Evolutionary conservation across 2,888 invertebrate species (phyloP).

Genomic region (Campoplex capitator): DNA sequence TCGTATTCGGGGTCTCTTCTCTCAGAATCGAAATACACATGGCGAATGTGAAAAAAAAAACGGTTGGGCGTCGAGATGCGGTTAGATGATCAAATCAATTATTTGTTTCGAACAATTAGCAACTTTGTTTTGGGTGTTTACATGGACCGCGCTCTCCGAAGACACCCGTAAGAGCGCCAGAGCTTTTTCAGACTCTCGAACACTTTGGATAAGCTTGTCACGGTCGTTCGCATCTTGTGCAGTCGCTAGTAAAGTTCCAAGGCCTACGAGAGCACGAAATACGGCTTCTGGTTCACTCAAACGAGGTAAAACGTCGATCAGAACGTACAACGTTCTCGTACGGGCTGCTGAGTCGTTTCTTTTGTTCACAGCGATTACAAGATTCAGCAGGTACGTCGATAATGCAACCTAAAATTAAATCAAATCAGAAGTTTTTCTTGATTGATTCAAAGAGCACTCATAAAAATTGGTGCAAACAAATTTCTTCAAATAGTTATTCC

Average conservation of each 20-base stretch:
- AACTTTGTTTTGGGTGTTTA: slow-evolving; percentile 75
- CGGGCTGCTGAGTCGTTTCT: slow-evolving; percentile 85
- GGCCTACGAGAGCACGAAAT: slow-evolving; percentile 90
- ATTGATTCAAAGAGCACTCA: not conserved
- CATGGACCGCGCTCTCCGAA: slow-evolving; percentile 74
- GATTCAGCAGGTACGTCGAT: slow-evolving; percentile 90
- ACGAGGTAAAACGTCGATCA: slow-evolving; percentile 86
- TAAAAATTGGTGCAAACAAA: too few relatives aligned
- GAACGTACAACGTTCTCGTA: slow-evolving; percentile 86
- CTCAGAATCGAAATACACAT: slow-evolving; percentile 2
- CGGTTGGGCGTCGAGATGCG: slow-evolving; percentile 26
- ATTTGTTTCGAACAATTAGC: slow-evolving; percentile 80
- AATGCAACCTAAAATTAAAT: slow-evolving; percentile 88
- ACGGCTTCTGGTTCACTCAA: slow-evolving; percentile 90
- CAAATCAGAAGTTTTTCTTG: not conserved
- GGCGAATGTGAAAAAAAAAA: slow-evolving; percentile 9
- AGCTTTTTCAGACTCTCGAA: slow-evolving; percentile 77
- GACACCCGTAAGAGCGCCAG: slow-evolving; percentile 75
- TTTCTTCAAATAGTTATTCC: not conserved
- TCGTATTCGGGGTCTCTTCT: not conserved
- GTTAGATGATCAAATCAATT: slow-evolving; percentile 79
- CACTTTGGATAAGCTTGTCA: slow-evolving; percentile 75
- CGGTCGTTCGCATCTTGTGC: slow-evolving; percentile 82
- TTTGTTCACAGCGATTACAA: slow-evolving; percentile 88
- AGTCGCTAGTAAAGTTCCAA: slow-evolving; percentile 89